Conservation (phyloP, 1,140 invertebrate species). For the Cylas formicarius region DNA sequence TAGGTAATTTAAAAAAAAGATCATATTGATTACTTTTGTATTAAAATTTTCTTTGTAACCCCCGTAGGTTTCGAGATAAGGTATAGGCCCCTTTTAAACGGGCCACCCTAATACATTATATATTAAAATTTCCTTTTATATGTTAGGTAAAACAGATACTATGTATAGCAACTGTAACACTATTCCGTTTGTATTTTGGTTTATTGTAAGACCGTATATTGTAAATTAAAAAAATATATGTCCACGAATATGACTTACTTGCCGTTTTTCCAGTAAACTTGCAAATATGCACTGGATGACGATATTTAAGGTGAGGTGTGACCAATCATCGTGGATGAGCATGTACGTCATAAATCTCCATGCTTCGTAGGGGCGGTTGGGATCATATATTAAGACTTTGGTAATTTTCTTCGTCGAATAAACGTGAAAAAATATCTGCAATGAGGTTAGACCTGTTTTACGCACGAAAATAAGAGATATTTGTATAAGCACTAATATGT, state of each 20-base stretch:
- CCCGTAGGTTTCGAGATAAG: too few relatives aligned
- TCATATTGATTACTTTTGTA: too few relatives aligned
- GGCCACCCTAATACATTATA: too few relatives aligned
- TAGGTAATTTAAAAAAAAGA: too few relatives aligned
- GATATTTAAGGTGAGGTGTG: slow-evolving; percentile 56
- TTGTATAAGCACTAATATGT: not conserved
- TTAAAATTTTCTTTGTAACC: too few relatives aligned
- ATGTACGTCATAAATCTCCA: slow-evolving; percentile 80
- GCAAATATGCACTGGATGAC: slow-evolving; percentile 61
- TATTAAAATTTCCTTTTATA: too few relatives aligned
- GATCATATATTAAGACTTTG: slow-evolving; percentile 61
- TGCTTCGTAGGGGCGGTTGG: slow-evolving; percentile 56
- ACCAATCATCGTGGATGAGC: slow-evolving; percentile 68
- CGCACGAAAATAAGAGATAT: not conserved
- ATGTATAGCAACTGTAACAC: too few relatives aligned
- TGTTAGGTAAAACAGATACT: too few relatives aligned
- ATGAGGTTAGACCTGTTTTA: too few relatives aligned
- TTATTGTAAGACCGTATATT: too few relatives aligned
- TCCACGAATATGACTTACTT: slow-evolving; percentile 39
- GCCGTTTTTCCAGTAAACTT: slow-evolving; percentile 70
- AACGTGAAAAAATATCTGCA: slow-evolving; percentile 48
- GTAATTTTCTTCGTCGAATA: slow-evolving; percentile 44
- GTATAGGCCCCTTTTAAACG: too few relatives aligned
- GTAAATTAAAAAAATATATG: slow-evolving; percentile 1
- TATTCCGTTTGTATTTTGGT: too few relatives aligned